These are phyloP conservation scores for Luidia sarsii DNA, from an alignment of 53 echinoderm and acorn worm species.

Conservation along the genomic window DNA sequence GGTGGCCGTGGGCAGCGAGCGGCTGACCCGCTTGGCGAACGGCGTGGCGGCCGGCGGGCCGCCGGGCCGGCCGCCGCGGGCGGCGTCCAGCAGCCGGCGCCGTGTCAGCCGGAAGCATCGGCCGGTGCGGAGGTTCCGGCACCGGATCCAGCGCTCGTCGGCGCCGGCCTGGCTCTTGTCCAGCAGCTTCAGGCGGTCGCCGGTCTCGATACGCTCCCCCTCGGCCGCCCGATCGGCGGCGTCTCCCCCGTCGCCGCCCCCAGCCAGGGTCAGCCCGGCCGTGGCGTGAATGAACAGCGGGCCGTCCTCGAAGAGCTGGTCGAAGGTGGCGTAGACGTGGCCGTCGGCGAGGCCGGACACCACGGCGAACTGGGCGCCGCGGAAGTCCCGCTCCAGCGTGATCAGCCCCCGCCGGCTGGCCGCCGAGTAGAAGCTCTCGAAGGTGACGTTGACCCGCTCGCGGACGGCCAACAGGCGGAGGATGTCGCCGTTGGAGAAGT, in stretches of 20 bases:
- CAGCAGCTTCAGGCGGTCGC: slow-evolving; percentile 40
- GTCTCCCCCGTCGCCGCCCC: too few species aligned
- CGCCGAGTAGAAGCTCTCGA: slow-evolving; percentile 30
- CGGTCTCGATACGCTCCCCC: slow-evolving; percentile 4
- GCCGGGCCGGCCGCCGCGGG: background rate
- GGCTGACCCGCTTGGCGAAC: slow-evolving; percentile 25
- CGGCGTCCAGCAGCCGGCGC: background rate
- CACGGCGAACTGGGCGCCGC: slow-evolving; percentile 14
- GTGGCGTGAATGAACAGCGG: slow-evolving; percentile 22
- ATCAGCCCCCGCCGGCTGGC: slow-evolving; percentile 45
- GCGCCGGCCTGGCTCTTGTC: background rate
- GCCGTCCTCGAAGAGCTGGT: slow-evolving; percentile 14
- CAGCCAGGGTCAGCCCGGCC: too few species aligned
- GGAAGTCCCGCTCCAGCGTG: slow-evolving; percentile 12
- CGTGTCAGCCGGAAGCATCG: slow-evolving; percentile 2
- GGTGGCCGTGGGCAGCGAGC: background rate
- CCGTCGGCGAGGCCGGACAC: slow-evolving; percentile 22
- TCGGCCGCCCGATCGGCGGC: background rate
- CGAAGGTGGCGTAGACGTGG: slow-evolving; percentile 33
- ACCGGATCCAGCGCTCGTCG: background rate
- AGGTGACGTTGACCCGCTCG: slow-evolving; percentile 53
- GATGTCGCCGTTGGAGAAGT: slow-evolving; percentile 54
- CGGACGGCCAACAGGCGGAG: slow-evolving; percentile 25
- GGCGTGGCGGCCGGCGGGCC: background rate
- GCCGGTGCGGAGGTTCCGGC: slow-evolving; percentile 8